Evolutionary conservation across 2,797 vertebrate genomes (phyloP).

Genomic region (Pipistrellus pipistrellus): DNA sequence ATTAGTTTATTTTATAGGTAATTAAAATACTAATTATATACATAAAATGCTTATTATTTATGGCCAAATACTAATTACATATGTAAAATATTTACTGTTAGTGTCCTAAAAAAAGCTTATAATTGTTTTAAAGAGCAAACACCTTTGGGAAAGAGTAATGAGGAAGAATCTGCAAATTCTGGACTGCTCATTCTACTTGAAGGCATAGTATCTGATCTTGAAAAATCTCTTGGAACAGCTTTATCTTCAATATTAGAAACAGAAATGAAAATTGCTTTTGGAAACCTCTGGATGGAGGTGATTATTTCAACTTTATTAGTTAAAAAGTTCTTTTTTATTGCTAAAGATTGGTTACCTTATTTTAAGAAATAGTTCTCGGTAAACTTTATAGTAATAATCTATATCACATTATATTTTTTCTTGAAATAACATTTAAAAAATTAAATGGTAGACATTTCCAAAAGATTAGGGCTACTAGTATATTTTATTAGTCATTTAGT

Average conservation of each 20-base stretch:
- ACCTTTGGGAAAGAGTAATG: conserved; percentile 34
- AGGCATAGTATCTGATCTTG: conserved; percentile 88
- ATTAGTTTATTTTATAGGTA: conserved; percentile 30
- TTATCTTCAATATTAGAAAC: conserved; percentile 94
- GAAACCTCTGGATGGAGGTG: conserved; percentile 95
- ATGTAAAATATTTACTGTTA: conserved; percentile 42
- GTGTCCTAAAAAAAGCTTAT: conserved; percentile 39
- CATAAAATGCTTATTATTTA: conserved; percentile 35
- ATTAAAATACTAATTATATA: background rate
- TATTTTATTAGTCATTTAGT: background rate
- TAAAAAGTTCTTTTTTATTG: conserved; percentile 63
- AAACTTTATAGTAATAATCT: conserved; percentile 26
- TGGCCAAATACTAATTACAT: background rate
- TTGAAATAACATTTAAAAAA: conserved; percentile 20
- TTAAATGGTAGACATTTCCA: conserved; percentile 32
- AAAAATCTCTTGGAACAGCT: conserved; percentile 91
- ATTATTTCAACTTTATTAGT: conserved; percentile 59
- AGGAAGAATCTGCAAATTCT: conserved; percentile 49
- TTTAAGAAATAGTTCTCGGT: background rate
- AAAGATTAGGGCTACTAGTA: background rate
- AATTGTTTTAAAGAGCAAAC: conserved; percentile 80
- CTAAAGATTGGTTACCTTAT: conserved; percentile 52
- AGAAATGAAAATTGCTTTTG: conserved; percentile 95
- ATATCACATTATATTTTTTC: conserved; percentile 41
- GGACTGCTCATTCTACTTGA: conserved; percentile 80